phyloP scores from a whole-genome alignment of 2,797 vertebrate species.

The Periophthalmus magnuspinnatus region DNA sequence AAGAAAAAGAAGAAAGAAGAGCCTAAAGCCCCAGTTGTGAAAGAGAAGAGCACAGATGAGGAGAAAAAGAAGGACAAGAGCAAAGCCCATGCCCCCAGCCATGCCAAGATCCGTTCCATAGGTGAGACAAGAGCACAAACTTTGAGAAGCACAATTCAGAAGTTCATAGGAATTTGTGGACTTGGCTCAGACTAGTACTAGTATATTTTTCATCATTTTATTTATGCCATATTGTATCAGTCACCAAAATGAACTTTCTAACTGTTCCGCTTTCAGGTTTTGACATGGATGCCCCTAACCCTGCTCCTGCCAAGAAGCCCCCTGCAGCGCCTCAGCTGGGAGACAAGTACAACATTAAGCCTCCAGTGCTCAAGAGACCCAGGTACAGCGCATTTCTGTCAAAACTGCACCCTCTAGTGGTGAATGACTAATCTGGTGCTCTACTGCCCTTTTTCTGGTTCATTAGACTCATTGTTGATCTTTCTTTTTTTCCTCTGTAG shows the following conservation, averaged over 20 bases:
- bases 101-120: slow-evolving; percentile 92
- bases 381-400: slow-evolving; percentile 68
- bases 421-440: not conserved
- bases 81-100: slow-evolving; percentile 92
- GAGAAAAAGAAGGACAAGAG: slow-evolving; percentile 92
- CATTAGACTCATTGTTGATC: not conserved
- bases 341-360: slow-evolving; percentile 93
- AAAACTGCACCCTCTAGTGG: slow-evolving; percentile 11
- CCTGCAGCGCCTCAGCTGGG: slow-evolving; percentile 75
- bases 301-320: slow-evolving; percentile 81
- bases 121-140: slow-evolving; percentile 66
- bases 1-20: slow-evolving; percentile 92
- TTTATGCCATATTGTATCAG: not conserved
- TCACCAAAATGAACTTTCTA: not conserved
- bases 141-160: not conserved
- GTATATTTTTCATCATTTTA: too few species aligned
- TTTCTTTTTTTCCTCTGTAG: not conserved
- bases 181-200: too few species aligned
- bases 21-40: slow-evolving; percentile 74
- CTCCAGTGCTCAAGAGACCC: slow-evolving; percentile 88
- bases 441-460: slow-evolving; percentile 14
- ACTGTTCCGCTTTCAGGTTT: slow-evolving; percentile 70
- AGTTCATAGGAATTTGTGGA: too few species aligned
- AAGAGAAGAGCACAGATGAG: slow-evolving; percentile 77
- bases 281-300: slow-evolving; percentile 85